Base-by-base conservation (phyloP, 37 sponge, comb jelly and placozoan genomes). In the Halisarca cf. caerulea region DNA sequence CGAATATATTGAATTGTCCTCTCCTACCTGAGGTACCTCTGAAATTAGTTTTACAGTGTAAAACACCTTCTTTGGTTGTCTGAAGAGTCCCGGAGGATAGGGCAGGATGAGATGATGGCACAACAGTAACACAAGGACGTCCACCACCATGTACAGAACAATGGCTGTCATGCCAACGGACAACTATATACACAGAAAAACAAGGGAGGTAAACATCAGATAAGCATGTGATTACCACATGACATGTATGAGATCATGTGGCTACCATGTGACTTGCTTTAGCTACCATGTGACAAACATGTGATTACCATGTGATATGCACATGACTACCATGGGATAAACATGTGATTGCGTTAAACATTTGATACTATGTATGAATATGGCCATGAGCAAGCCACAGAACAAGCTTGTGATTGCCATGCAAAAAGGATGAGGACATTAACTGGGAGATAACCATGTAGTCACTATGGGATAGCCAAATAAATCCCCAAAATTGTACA, bases 41-140 rank as follows among this genome's bases (percentile, higher is more conserved):
- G 51, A 47, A 11, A 47, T 11, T 11, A 47, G 9, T 11, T 47
- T 6, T 11, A 47, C 51, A 6, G 51, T 14, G 11, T 32, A 28
- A 38, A 35, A 36, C 30, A 62, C 58, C 23, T 47, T 66, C 61
- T 51, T 35, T 7, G 42, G 85, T 8, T 47, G 39, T 21, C 34
- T 57, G 80, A 38, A 78, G 4, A 55, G 41, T 27, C 61, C 66
- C 18, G 27, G 18, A 44, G 40, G 54, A 36, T 17, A 17, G 35
- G 35, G 58, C 38, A 59, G 79, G 44, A 53, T 78, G 2, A 68
- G 25, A 78, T 77, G 44, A 55, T 90, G 68, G 21, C 58, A 77
- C 75, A 86, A 40, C 61, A 66, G 35, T n/a, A 86, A 54, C 14
- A 82, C 59, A 34, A 79, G 23, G 38, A 88, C 71, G 68, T 91